These are phyloP conservation scores for Haliaeetus leucogaster DNA, from an alignment of 2,113 vertebrate species.

Conservation along the genomic window DNA sequence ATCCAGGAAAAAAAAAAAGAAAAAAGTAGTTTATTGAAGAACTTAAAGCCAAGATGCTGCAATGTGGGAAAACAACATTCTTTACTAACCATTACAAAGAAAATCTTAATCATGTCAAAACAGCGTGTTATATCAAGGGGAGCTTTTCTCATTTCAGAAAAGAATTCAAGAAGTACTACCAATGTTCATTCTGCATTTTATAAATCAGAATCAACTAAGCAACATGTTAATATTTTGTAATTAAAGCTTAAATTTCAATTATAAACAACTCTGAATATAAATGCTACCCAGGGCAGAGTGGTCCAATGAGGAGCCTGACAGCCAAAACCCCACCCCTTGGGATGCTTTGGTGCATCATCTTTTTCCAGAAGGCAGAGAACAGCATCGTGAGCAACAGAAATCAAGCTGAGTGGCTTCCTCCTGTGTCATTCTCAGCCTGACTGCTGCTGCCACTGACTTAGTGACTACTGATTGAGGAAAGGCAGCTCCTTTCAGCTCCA, in stretches of 20 bases:
- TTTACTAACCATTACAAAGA: background rate
- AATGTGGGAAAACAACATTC: background rate
- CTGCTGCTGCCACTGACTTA: background rate
- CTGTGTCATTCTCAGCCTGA: background rate
- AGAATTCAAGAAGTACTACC: background rate
- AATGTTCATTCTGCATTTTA: background rate
- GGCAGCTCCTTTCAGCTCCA: background rate
- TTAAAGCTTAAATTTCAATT: background rate
- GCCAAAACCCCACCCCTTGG: rapidly evolving
- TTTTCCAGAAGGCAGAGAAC: background rate
- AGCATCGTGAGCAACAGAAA: background rate
- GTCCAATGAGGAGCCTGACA: background rate
- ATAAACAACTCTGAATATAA: background rate
- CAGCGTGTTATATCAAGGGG: background rate
- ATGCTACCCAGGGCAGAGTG: background rate
- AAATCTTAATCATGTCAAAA: background rate
- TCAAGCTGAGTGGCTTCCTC: background rate
- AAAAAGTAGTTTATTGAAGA: background rate
- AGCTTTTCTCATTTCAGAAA: background rate
- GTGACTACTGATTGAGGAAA: background rate
- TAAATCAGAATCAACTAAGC: background rate
- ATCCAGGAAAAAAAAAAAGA: background rate
- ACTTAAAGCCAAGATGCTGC: background rate
- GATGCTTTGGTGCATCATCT: background rate
- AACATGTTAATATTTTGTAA: background rate